These are phyloP conservation scores for Marasmarcha lunaedactyla DNA, from an alignment of 2,888 invertebrate species.

Conservation along the genomic window DNA sequence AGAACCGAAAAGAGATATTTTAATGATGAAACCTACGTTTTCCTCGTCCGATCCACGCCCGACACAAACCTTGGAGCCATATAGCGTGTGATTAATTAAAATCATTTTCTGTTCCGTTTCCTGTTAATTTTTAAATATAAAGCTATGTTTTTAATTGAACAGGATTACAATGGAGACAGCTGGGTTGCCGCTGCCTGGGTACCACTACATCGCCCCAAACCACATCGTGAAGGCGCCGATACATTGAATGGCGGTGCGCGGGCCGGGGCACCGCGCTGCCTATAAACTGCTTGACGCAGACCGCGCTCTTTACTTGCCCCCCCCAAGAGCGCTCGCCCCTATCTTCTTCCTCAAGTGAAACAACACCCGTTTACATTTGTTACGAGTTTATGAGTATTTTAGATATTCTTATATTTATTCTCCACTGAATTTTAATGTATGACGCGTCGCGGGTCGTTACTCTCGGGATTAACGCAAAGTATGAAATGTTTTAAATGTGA, in stretches of 20 bases:
- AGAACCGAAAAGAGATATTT: slow-evolving; percentile 27
- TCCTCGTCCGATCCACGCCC: slow-evolving; percentile 16
- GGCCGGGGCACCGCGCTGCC: slow-evolving; percentile 37
- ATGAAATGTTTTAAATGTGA: slow-evolving; percentile 31
- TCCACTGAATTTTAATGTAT: slow-evolving; percentile 60
- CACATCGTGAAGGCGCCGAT: slow-evolving; percentile 94
- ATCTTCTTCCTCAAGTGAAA: slow-evolving; percentile 51
- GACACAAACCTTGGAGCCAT: slow-evolving; percentile 10
- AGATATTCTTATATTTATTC: slow-evolving; percentile 79
- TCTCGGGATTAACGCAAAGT: slow-evolving; percentile 27
- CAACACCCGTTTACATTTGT: slow-evolving; percentile 68
- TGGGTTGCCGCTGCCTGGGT: slow-evolving; percentile 89
- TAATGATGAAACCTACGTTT: slow-evolving; percentile 9
- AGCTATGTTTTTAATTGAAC: slow-evolving; percentile 42
- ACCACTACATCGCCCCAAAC: slow-evolving; percentile 93
- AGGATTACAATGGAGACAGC: slow-evolving; percentile 97
- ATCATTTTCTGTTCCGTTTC: not conserved
- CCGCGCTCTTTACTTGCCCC: slow-evolving; percentile 27
- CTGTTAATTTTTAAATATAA: not conserved
- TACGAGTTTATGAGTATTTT: slow-evolving; percentile 75
- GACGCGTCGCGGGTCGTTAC: slow-evolving; percentile 32
- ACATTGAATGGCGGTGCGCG: slow-evolving; percentile 75
- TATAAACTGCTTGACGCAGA: slow-evolving; percentile 5
- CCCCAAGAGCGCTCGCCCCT: slow-evolving; percentile 52
- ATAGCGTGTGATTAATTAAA: not conserved